phyloP scores from a whole-genome alignment of 2,888 invertebrate species.

The Galerucella nymphaeae region DNA sequence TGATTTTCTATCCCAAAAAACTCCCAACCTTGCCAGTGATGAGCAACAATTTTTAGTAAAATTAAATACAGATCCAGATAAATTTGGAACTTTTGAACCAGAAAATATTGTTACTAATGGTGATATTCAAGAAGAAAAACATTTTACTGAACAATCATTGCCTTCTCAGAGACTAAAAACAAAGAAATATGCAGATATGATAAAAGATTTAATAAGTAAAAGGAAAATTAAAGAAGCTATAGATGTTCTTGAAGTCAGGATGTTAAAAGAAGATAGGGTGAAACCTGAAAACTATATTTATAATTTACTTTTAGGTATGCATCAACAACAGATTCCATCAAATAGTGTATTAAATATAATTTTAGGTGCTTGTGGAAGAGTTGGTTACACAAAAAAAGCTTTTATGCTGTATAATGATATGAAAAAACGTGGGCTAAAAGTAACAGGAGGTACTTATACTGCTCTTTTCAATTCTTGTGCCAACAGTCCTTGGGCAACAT shows the following conservation, averaged over 20 bases:
- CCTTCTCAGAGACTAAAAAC: conserved; percentile 68
- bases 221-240: conserved; percentile 81
- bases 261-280: conserved; percentile 81
- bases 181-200: conserved; percentile 77
- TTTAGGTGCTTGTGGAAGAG: conserved; percentile 78
- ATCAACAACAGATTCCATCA: not conserved
- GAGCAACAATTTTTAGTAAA: conserved; percentile 59
- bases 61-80: conserved; percentile 68
- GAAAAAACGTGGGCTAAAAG: conserved; percentile 78
- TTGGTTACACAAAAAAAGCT: conserved; percentile 87
- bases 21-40: not conserved
- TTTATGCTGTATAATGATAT: conserved; percentile 86
- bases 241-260: conserved; percentile 79
- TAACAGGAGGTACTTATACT: conserved; percentile 81
- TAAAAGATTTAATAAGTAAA: conserved; percentile 74
- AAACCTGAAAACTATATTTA: conserved; percentile 84
- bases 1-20: not conserved
- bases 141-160: conserved; percentile 66
- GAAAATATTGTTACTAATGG: conserved; percentile 61
- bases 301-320: conserved; percentile 75
- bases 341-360: not conserved
- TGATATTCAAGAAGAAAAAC: conserved; percentile 72
- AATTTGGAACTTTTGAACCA: conserved; percentile 67
- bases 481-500: conserved; percentile 75
- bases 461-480: conserved; percentile 91